Base-by-base conservation (phyloP, 2,113 vertebrate species). In the Climacteris rufus region DNA sequence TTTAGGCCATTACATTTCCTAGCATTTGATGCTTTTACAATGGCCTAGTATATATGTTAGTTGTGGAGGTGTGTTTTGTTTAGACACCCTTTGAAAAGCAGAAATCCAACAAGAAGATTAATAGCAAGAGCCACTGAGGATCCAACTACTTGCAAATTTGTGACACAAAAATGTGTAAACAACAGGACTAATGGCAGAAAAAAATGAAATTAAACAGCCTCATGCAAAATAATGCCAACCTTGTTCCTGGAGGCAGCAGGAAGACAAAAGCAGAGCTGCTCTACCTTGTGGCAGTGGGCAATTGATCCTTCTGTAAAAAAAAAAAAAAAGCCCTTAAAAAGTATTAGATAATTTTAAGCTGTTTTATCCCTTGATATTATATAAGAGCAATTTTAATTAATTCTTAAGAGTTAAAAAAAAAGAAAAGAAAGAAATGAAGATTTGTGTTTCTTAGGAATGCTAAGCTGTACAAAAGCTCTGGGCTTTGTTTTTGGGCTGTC, bases 401-500 rank as follows among this genome's bases (percentile, higher is more conserved):
- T 98, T 97, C 96, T 96, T 83, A 95, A 97, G 95, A 87, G 90
- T 95, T 94, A 13, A 77, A 89, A 87, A 68, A 91, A 84, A 78
- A 93, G 16, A 15, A 68, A 89, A 86, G 63, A 88, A 83, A 96
- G 81, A 96, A 96, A 97, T 96, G 96, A 97, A 97, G 96, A 97
- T 96, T 97, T 97, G 96, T 98, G 96, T 97, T 98, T 97, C 96
- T 94, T 95, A 97, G 97, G 98, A 98, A 98, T 98, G 97, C 96
- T 98, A 98, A 98, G 97, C 97, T 96, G 96, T 96, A 96, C 94
- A 97, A 98, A 97, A 97, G 97, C 97, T 94, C 81, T 86, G 86
- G 83, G 96, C 98, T 98, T 98, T 98, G 98, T 98, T 98, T 98
- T 97, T 97, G 95, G 97, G 93, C 97, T 98, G 98, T 98, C 98